A percentile compares a stretch with the other conserved stretches of the same genome.
Conservation (phyloP, 2,888 invertebrate genomes). For the Cryptocheilus praepositus region DNA sequence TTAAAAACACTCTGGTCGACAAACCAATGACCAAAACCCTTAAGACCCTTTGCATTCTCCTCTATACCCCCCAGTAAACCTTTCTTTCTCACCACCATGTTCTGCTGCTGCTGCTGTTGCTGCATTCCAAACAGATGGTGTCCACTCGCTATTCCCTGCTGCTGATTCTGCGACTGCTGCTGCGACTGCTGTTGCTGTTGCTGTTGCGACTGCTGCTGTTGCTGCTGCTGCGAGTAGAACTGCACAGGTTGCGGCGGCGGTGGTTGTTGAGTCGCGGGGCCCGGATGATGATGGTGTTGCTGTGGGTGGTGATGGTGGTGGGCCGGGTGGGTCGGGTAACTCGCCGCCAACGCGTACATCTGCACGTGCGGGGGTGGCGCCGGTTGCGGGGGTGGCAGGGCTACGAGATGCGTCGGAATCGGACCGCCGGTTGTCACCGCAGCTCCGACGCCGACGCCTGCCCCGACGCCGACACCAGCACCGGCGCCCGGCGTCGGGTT, state of each 20-base stretch:
- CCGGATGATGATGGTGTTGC: conserved; percentile 59
- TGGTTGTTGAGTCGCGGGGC: conserved; percentile 53
- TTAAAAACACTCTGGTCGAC: too few species aligned
- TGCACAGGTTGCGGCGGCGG: conserved; percentile 77
- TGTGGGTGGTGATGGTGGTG: conserved; percentile 73
- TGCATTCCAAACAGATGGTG: conserved; percentile 73
- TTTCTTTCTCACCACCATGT: too few species aligned
- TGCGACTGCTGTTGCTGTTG: conserved; percentile 55
- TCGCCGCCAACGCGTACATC: conserved; percentile 74
- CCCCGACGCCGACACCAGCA: too few species aligned
- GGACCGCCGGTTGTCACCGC: conserved; percentile 76
- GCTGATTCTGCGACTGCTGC: conserved; percentile 77
- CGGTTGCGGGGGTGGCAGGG: conserved; percentile 69
- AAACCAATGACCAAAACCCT: too few species aligned
- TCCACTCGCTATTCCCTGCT: conserved; percentile 68
- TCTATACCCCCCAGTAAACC: too few species aligned
- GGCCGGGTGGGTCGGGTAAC: conserved; percentile 69
- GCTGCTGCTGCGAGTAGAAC: conserved; percentile 72
- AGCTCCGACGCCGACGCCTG: too few species aligned
- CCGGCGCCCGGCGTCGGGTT: too few species aligned
- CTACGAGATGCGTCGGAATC: conserved; percentile 76
- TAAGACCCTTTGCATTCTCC: too few species aligned
- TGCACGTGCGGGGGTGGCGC: conserved; percentile 75
- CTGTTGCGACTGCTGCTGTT: conserved; percentile 56
- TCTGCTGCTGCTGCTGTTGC: conserved; percentile 51